Base-by-base conservation (phyloP, 2,113 vertebrate species). In the Mesocricetus auratus region DNA sequence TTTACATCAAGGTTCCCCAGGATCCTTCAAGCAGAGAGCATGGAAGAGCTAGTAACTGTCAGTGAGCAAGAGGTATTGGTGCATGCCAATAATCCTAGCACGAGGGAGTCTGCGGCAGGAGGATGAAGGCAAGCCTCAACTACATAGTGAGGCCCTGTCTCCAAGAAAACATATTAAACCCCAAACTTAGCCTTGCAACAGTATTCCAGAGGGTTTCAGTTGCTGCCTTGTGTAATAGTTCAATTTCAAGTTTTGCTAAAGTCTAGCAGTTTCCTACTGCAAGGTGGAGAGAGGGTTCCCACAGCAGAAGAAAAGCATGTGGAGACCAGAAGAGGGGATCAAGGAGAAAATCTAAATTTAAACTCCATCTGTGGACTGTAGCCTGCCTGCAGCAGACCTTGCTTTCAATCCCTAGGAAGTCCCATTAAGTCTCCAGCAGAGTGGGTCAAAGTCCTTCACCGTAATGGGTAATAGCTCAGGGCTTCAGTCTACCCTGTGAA, bases 401-500 rank as follows among this genome's bases (percentile, higher is more conserved):
- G 64, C 90, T 87, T 94, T 88, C 42, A 83, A 66, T 83, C 8
- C 81, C 77, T 89, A 16, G 53, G 31, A 88, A 93, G 87, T 73
- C 60, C 71, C 69, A 11, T 33, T 64, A 36, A 29, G 10, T 77
- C 31, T 71, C 42, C 21, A n/a, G 50, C 81, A 71, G n/a, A 29
- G 60, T 19, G n/a, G 42, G 87, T 71, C 87, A 92, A 66, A 75
- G 60, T 60, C 17, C 17, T 60, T 47, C 1, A 79, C 68, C 56
- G 24, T 21, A 42, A 47, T 58, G 83, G 78, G 16, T 71, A 45
- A 53, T 15, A 75, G 68, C 50, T 58, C 31, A 7, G 24, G 16
- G 92, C 39, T 90, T 74, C 86, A 47, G n/a, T 71, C 71, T 74
- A 74, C 33, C n/a, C 62, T 19, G 45, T 56, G 42, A 83, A 50